phyloP scores from a whole-genome alignment of 2,797 vertebrate species.

The Bradypus variegatus region DNA sequence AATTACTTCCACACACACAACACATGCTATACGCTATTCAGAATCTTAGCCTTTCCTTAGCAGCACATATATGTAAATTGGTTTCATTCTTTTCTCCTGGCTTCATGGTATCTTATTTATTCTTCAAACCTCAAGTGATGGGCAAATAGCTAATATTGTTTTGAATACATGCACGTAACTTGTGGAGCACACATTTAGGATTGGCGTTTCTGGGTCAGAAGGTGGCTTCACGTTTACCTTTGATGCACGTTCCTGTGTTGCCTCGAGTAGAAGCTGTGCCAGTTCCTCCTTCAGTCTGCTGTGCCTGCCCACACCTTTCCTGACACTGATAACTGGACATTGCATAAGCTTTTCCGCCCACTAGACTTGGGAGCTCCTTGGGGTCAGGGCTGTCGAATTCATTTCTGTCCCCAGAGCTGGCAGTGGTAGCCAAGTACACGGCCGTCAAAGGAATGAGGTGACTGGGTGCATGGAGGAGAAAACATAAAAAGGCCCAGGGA shows the following conservation, averaged over 20 bases:
- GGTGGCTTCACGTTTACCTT: neutral
- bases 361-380: neutral
- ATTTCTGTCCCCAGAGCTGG: neutral
- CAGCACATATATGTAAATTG: neutral
- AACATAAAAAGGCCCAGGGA: neutral
- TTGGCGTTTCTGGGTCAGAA: neutral
- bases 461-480: neutral
- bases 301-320: rapidly evolving
- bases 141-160: too few relatives aligned
- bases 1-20: neutral
- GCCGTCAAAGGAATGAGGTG: neutral
- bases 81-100: neutral
- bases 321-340: neutral
- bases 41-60: neutral
- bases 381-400: neutral
- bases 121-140: rapidly evolving
- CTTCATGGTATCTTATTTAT: too few relatives aligned
- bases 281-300: neutral
- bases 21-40: rapidly evolving
- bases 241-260: rapidly evolving
- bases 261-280: neutral
- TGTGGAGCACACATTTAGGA: rapidly evolving
- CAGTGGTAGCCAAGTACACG: neutral
- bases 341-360: neutral
- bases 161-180: rapidly evolving